These are phyloP conservation scores for Henicopernis longicauda DNA, from an alignment of 2,113 vertebrate species.

Conservation along the genomic window DNA sequence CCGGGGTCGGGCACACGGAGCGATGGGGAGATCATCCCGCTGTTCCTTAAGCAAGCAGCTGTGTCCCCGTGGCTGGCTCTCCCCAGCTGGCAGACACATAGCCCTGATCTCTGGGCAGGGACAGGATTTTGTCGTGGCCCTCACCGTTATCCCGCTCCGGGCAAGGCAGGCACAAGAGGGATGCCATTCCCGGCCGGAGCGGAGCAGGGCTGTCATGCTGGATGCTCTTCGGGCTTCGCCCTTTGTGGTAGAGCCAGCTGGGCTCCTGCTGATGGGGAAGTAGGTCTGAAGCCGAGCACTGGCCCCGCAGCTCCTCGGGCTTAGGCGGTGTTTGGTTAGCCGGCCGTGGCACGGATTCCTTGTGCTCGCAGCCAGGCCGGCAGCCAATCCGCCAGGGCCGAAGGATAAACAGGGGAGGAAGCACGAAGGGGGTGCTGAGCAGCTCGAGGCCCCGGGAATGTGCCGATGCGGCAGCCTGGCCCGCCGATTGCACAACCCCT, in stretches of 20 bases:
- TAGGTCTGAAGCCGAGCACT: neutral
- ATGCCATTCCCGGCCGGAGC: neutral
- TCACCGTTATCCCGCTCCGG: fast-evolving
- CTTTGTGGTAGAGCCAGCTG: fast-evolving
- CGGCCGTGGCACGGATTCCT: neutral
- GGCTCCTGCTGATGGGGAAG: neutral
- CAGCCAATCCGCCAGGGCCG: slow-evolving; percentile 38
- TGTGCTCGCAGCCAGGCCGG: neutral
- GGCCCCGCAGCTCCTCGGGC: neutral
- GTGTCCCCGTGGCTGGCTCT: neutral
- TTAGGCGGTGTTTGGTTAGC: slow-evolving; percentile 50
- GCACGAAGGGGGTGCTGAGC: slow-evolving; percentile 26
- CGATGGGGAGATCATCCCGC: fast-evolving
- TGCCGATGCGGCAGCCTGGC: slow-evolving; percentile 56
- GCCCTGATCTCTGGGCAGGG: neutral
- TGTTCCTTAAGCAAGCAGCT: neutral
- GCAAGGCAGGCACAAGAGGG: neutral
- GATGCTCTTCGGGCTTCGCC: neutral
- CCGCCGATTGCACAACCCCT: slow-evolving; percentile 31
- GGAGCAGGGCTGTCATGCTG: neutral
- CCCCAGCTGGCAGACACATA: fast-evolving
- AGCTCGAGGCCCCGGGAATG: slow-evolving; percentile 41
- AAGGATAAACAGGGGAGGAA: slow-evolving; percentile 56
- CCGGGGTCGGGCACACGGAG: fast-evolving
- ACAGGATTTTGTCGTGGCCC: neutral